A percentile compares a stretch with the other conserved stretches of the same genome.
phyloP scores from a whole-genome alignment of 2,888 invertebrate genomes.

The Carabus problematicus region DNA sequence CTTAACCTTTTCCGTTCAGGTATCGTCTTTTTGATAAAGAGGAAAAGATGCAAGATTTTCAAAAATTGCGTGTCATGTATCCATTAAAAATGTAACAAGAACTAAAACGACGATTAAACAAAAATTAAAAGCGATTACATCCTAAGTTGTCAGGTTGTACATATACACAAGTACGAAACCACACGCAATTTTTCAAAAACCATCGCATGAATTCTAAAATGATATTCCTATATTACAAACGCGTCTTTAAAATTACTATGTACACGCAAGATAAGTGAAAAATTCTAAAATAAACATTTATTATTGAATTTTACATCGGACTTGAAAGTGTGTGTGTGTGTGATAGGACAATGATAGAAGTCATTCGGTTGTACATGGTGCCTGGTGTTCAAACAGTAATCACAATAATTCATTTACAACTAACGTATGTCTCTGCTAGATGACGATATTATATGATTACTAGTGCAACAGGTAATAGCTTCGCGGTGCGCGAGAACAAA shows the following conservation, averaged over 20 bases:
- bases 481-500: too few species aligned
- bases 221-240: conserved; percentile 44
- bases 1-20: conserved; percentile 50
- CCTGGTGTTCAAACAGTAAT: too few species aligned
- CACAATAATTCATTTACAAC: too few species aligned
- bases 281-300: conserved; percentile 44
- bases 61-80: conserved; percentile 30
- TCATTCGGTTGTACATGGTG: neutral
- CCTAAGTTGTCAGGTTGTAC: conserved; percentile 5
- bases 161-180: conserved; percentile 21
- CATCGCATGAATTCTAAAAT: conserved; percentile 38
- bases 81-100: conserved; percentile 4
- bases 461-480: too few species aligned
- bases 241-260: conserved; percentile 48
- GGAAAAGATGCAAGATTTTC: conserved; percentile 42
- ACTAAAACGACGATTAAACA: conserved; percentile 17
- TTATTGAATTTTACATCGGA: conserved; percentile 34
- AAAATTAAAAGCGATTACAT: conserved; percentile 19
- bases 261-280: conserved; percentile 47
- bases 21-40: conserved; percentile 48
- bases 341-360: conserved; percentile 4
- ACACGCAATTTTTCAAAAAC: conserved; percentile 30
- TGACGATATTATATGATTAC: too few species aligned
- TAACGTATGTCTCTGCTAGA: too few species aligned
- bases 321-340: conserved; percentile 3